A percentile compares a stretch with the other conserved stretches of the same genome.
Evolutionary conservation across 2,113 vertebrate species (phyloP).

Genomic region (Perognathus longimembris): DNA sequence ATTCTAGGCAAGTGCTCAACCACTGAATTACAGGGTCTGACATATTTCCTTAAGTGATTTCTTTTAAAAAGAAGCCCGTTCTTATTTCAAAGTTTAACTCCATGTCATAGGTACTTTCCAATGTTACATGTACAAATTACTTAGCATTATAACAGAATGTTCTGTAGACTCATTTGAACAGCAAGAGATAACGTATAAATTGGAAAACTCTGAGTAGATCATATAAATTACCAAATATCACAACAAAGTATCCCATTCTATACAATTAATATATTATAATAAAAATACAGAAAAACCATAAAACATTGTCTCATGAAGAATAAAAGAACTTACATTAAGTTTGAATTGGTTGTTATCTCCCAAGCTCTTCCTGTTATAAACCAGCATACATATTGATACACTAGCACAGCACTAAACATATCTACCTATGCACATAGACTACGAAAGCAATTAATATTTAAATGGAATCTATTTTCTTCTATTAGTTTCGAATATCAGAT

Average conservation of each 20-base stretch:
- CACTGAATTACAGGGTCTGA: too few relatives aligned
- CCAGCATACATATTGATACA: constrained; percentile 3
- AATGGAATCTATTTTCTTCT: neutral
- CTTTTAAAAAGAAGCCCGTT: neutral
- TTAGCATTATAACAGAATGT: constrained; percentile 62
- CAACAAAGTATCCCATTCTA: too few relatives aligned
- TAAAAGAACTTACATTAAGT: neutral
- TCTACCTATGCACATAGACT: neutral
- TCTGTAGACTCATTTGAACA: neutral
- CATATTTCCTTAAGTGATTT: too few relatives aligned
- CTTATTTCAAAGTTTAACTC: constrained; percentile 20
- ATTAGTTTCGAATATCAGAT: neutral
- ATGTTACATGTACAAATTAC: constrained; percentile 3
- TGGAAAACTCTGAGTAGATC: neutral
- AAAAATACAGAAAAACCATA: neutral
- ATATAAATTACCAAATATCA: too few relatives aligned
- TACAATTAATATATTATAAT: too few relatives aligned
- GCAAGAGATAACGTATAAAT: neutral
- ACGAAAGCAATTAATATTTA: constrained; percentile 9
- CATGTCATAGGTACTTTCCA: constrained; percentile 52
- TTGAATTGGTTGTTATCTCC: neutral
- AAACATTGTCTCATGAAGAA: neutral
- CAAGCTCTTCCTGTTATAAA: neutral
- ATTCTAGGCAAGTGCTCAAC: too few relatives aligned
- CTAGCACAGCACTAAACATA: neutral